phyloP scores from a whole-genome alignment of 1,140 invertebrate species.

The Odontomachus brunneus region DNA sequence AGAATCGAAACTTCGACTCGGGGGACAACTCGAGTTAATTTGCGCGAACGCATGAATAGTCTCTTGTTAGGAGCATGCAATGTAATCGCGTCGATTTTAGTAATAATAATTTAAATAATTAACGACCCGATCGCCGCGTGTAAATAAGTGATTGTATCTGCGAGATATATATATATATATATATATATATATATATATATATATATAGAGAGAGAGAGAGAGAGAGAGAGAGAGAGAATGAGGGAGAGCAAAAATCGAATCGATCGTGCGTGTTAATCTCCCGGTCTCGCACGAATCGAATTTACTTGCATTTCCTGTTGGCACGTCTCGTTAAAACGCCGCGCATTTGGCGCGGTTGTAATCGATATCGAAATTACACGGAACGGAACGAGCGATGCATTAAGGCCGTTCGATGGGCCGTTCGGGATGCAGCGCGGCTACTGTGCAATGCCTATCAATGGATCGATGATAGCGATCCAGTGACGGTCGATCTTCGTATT shows the following conservation, averaged over 20 bases:
- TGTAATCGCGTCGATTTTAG: neutral
- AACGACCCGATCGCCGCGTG: neutral
- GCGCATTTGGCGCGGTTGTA: conserved; percentile 5
- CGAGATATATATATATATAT: no score
- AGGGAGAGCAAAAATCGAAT: no score
- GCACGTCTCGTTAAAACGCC: conserved; percentile 5
- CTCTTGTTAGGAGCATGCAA: neutral
- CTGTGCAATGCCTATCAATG: neutral
- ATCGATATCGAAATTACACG: conserved; percentile 34
- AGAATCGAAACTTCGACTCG: no score
- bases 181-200: no score
- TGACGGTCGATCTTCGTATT: neutral
- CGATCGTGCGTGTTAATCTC: conserved; percentile 9
- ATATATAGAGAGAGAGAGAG: no score
- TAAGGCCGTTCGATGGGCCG: neutral
- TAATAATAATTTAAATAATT: neutral
- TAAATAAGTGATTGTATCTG: no score
- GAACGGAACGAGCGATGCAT: conserved; percentile 14
- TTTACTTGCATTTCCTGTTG: conserved; percentile 42
- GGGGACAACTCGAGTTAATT: neutral
- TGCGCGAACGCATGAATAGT: neutral
- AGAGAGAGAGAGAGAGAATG: no score
- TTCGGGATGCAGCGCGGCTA: neutral
- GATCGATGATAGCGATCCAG: conserved; percentile 9
- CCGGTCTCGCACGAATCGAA: neutral